phyloP scores from a whole-genome alignment of 2,888 invertebrate species.

The Eupithecia tripunctaria region DNA sequence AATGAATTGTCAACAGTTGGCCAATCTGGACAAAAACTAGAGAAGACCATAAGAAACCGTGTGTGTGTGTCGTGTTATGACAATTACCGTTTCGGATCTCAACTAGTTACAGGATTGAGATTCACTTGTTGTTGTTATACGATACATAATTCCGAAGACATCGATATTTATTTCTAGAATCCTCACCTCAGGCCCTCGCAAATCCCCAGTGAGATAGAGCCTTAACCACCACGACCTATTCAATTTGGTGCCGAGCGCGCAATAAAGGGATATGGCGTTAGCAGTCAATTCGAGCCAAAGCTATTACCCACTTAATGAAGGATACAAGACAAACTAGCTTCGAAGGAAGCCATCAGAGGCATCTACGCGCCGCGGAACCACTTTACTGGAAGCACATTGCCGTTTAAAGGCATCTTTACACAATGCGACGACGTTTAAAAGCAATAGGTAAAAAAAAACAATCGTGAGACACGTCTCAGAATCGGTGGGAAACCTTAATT shows the following conservation, averaged over 20 bases:
- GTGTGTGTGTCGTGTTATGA: too few species aligned
- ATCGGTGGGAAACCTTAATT: background rate
- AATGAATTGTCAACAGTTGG: too few species aligned
- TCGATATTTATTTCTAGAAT: constrained; percentile 3
- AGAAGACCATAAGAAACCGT: background rate
- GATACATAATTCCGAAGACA: background rate
- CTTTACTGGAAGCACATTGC: constrained; percentile 65
- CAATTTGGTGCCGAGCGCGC: constrained; percentile 51
- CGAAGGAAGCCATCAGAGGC: constrained; percentile 67
- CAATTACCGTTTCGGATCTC: background rate
- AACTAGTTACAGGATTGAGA: background rate
- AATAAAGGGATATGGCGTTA: constrained; percentile 52
- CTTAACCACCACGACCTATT: constrained; percentile 48
- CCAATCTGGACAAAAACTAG: background rate
- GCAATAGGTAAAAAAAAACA: background rate
- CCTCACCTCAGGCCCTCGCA: background rate
- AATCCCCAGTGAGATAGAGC: constrained; percentile 11
- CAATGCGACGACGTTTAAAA: background rate
- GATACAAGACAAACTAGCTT: constrained; percentile 70
- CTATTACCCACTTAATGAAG: constrained; percentile 69
- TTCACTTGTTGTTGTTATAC: background rate
- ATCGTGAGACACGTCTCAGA: background rate
- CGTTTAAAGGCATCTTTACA: constrained; percentile 22
- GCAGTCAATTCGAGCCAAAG: constrained; percentile 61
- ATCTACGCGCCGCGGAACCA: constrained; percentile 66